These are phyloP conservation scores for Carollia perspicillata DNA, from an alignment of 2,113 vertebrate species.

Conservation along the genomic window DNA sequence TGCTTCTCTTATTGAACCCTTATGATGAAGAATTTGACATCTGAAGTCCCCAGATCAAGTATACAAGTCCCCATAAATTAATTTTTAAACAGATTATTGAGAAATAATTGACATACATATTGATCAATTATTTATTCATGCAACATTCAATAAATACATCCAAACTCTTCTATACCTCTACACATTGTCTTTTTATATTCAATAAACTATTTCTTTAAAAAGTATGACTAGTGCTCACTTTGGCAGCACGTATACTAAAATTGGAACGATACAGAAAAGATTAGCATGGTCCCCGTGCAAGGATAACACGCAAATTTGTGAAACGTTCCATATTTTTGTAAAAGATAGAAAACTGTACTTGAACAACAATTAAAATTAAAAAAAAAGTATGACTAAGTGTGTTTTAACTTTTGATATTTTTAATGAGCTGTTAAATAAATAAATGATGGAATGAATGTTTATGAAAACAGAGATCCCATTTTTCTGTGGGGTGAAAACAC, in stretches of 20 bases:
- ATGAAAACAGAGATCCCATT: background rate
- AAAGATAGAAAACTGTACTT: too few species aligned
- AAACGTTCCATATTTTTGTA: too few species aligned
- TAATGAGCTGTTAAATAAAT: slow-evolving; percentile 18
- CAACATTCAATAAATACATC: background rate
- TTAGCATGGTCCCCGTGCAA: too few species aligned
- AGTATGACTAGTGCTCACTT: background rate
- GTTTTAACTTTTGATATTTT: slow-evolving; percentile 13
- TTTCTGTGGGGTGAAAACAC: background rate
- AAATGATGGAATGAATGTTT: slow-evolving; percentile 31
- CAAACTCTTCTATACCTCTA: background rate
- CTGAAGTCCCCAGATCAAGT: background rate
- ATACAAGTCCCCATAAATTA: slow-evolving; percentile 14
- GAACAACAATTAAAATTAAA: too few species aligned
- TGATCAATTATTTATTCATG: slow-evolving; percentile 29
- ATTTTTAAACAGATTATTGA: slow-evolving; percentile 2
- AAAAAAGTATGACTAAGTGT: background rate
- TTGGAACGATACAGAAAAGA: too few species aligned
- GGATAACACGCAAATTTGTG: too few species aligned
- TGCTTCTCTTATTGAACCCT: background rate
- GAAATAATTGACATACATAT: background rate
- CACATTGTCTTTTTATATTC: background rate
- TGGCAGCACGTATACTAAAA: too few species aligned
- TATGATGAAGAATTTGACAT: slow-evolving; percentile 2
- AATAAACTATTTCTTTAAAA: background rate